Conservation (phyloP, 2,888 invertebrate species). For the Drosophila buzzatii region DNA sequence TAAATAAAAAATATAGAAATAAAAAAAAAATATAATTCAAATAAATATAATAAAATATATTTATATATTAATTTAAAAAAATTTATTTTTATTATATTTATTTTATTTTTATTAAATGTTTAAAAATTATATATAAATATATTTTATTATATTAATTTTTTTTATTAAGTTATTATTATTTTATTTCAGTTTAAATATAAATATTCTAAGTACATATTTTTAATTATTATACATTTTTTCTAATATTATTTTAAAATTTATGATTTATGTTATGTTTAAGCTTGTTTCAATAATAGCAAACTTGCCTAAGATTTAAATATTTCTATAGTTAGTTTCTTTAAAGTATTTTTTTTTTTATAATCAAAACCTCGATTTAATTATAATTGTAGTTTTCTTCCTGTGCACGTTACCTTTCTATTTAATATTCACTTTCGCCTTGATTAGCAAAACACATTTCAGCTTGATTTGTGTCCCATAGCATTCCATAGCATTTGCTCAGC, state of each 20-base stretch:
- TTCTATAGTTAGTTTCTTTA: not conserved
- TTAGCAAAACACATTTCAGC: not conserved
- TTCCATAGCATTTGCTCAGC: not conserved
- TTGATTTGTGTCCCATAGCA: not conserved
- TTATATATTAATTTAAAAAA: too few species aligned
- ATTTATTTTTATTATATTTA: too few species aligned
- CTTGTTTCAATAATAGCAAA: not conserved
- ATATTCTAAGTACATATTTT: not conserved
- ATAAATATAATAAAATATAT: too few species aligned
- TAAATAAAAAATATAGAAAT: too few species aligned
- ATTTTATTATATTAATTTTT: too few species aligned
- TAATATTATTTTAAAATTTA: not conserved
- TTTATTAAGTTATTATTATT: too few species aligned
- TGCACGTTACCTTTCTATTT: not conserved
- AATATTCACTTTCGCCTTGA: not conserved
- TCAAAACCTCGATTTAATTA: not conserved
- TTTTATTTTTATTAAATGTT: too few species aligned
- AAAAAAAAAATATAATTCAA: too few species aligned
- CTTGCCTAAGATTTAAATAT: not conserved
- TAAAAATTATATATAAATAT: too few species aligned
- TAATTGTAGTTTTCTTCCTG: not conserved
- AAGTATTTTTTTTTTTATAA: not conserved
- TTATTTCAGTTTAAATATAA: not conserved
- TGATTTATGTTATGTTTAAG: not conserved
- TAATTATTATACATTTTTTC: not conserved